Evolutionary conservation across 2,113 vertebrate species (phyloP), one percentile per base, ranked within the genome.

Genomic region (Trachemys scripta): DNA sequence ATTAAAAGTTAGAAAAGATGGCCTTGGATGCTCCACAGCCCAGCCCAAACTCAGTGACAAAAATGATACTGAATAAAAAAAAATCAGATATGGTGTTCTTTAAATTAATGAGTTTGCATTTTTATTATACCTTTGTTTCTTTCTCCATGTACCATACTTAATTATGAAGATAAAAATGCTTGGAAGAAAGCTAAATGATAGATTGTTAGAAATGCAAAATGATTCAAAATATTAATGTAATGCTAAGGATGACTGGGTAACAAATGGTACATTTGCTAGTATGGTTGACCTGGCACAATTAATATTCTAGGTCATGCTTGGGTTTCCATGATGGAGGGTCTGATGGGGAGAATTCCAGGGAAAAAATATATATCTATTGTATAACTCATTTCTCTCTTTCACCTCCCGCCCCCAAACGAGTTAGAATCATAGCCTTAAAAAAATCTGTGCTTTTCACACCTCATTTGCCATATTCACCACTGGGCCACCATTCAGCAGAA

Each of bases 201-300:
- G 97, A 98, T 97, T 94, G 96, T 95, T 98, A 97, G 97, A 98
- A 98, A 98, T 97, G 97, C 95, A 97, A 96, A 98, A 98, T 97
- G 96, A 97, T 98, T 98, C 98, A 98, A 98, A 99, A 98, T 98
- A 98, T 98, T 98, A 99, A 99, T 98, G 98, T 98, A 98, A 98
- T 95, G 96, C 97, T 97, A 98, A 98, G 98, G 98, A 98, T 98
- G 98, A 98, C 97, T 98, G 98, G 97, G 96, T 98, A 98, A 98
- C 98, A 99, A 98, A 98, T 97, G 98, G 97, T 97, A 98, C 97
- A 97, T 99, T 98, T 98, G 98, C 97, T 97, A 92, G 83, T 97
- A 98, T 98, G 97, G 97, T 98, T 98, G 97, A 97, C 98, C 98
- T 97, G 94, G 93, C 95, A 96, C 98, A 99, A 98, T 98, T 98